Evolutionary conservation across 2,888 invertebrate genomes (phyloP), one percentile per base, ranked within the genome.

Genomic region (Zaprionus obscuricornis): DNA sequence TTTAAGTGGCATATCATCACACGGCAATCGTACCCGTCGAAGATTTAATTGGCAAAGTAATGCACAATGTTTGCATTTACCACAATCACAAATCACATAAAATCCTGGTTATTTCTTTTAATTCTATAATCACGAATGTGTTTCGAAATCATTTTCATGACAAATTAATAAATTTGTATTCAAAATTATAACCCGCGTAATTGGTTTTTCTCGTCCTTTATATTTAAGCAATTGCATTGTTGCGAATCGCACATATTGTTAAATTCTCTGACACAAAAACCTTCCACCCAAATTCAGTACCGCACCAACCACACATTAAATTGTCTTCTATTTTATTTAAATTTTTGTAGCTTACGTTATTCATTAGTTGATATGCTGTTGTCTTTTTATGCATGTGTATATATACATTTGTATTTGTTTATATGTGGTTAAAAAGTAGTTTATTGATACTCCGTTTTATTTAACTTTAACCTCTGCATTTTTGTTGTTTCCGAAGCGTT

Each of bases 1-100:
- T 88, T 88, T 88, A 88, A 88, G 85, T 88, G 87, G 88, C 88
- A 88, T 88, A 88, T 88, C 88, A 88, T 88, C 87, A 88, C 88
- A 88, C 88, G 87, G 85, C 86, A 85, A 87, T 85, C 86, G 87
- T 79, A 87, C 84, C 83, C 84, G 74, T 85, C 88, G 85, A 79
- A 87, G 77, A 74, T 85, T 86, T 86, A 87, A 87, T 84, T 85
- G 65, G 67, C 67, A 75, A 77, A 82, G 64, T 57, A 59, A 62
- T 69, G 67, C 70, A 75, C 60, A 75, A 77, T 67, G 74, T 66
- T 72, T 63, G 84, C 79, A 86, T 84, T 79, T 79, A 84, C 64
- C 47, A 58, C 49, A 51, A 22, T 29, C 64, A 70, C 68, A 65
- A 50, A n/a, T 49, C 57, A 60, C 65, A 65, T 57, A 62, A 58